Base-by-base conservation (phyloP, 2,888 invertebrate genomes). In the Zygothrica quintamaculata region DNA sequence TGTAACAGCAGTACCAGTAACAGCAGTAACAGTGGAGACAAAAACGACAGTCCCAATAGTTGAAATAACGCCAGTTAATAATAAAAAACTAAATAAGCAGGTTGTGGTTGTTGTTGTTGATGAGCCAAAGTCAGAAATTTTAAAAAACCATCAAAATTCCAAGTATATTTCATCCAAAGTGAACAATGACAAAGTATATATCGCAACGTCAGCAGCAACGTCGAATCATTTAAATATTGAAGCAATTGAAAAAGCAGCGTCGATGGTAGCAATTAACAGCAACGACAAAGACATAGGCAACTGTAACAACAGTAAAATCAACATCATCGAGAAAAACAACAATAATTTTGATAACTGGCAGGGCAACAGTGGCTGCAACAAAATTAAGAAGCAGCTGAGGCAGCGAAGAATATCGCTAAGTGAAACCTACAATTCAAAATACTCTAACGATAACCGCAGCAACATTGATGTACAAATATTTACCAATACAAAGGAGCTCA, bases 401-500 rank as follows among this genome's bases (percentile, higher is more conserved):
- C 60, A 56, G 57, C 75, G 56, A 52, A 75, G 69, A 72, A 68
- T 76, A 77, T 68, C 61, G 57, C 65, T 51, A 68, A 78, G 69
- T 69, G 69, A 70, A 67, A 59, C 59, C 53, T 55, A 62, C 68
- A 68, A 33, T 22, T 40, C 52, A 22, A 51, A 57, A 56, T 56
- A 66, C 68, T 47, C 52, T 37, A 64, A 25, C 33, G 56, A 37
- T 53, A 65, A 51, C 44, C 61, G 25, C 25, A 52, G 6, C 71
- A 62, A 68, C 66, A 72, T 73, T 58, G 74, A 84, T 76, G 76
- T 85, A 79, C 66, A 80, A 73, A 72, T 76, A 87, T 76, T 80
- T 87, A 85, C 87, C 85, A 85, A 87, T 87, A 87, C 87, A 81
- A 61, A 76, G 65, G 81, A 84, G 44, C 77, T 79, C 85, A 84